Evolutionary conservation across 2,797 vertebrate species (phyloP).

Genomic region (Miichthys miiuy): DNA sequence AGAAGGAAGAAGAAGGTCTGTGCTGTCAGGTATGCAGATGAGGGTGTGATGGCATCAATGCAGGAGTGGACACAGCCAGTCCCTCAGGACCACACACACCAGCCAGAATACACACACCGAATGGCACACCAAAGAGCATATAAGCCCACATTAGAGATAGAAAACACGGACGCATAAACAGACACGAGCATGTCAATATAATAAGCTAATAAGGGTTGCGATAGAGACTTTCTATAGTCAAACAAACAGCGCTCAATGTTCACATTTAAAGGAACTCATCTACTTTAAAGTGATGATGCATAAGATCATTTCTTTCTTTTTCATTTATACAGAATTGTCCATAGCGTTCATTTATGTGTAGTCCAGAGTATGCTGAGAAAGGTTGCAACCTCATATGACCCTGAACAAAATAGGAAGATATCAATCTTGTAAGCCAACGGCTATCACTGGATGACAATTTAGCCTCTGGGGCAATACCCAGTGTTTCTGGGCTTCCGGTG

Average conservation of each 20-base stretch:
- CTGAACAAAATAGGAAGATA: neutral
- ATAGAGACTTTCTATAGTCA: conserved; percentile 40
- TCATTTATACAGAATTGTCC: neutral
- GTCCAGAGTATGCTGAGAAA: neutral
- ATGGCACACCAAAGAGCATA: conserved; percentile 39
- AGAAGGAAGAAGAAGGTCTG: conserved; percentile 51
- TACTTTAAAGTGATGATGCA: neutral
- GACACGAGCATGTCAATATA: conserved; percentile 50
- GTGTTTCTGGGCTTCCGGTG: no score
- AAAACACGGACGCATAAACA: conserved; percentile 69
- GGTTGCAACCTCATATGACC: neutral
- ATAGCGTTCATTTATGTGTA: neutral
- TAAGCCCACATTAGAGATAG: conserved; percentile 61
- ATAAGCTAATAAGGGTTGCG: conserved; percentile 17
- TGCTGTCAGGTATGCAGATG: conserved; percentile 79
- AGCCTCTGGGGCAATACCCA: no score
- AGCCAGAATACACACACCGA: conserved; percentile 43
- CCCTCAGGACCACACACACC: conserved; percentile 62
- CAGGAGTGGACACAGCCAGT: conserved; percentile 65
- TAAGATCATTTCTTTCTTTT: neutral
- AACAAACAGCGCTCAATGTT: neutral
- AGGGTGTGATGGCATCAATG: conserved; percentile 71
- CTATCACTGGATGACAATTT: no score
- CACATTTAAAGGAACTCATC: neutral
- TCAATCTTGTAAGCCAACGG: no score